A percentile compares a stretch with the other conserved stretches of the same genome.
Conservation (phyloP, 1,140 invertebrate species). For the Megalopta genalis region DNA sequence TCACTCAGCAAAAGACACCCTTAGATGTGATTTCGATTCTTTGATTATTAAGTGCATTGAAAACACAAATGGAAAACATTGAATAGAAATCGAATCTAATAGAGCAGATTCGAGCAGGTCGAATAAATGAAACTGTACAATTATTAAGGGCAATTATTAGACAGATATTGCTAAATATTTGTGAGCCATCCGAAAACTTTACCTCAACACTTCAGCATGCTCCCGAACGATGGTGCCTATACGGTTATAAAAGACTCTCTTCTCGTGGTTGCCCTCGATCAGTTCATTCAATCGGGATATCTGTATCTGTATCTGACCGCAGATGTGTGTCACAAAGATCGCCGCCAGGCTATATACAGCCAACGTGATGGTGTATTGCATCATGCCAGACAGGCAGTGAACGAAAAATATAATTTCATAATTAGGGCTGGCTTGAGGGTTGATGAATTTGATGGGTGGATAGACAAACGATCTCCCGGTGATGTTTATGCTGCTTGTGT, state of each 20-base stretch:
- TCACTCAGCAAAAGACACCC: no score
- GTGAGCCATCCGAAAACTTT: neutral
- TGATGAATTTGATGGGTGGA: conserved; percentile 62
- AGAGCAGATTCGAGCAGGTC: no score
- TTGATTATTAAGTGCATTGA: no score
- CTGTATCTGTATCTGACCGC: conserved; percentile 58
- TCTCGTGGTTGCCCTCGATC: neutral
- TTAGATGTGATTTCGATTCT: no score
- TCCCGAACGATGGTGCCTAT: conserved; percentile 4
- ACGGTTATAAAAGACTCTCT: neutral
- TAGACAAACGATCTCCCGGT: conserved; percentile 52
- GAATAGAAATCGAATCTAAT: no score
- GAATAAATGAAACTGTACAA: no score
- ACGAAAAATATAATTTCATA: conserved; percentile 63
- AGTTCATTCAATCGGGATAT: conserved; percentile 44
- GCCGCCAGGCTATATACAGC: conserved; percentile 53
- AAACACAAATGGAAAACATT: no score
- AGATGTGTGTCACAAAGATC: conserved; percentile 50
- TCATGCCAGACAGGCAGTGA: conserved; percentile 58
- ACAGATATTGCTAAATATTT: no score
- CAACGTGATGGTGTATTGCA: conserved; percentile 59
- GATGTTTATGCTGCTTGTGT: conserved; percentile 1
- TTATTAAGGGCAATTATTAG: no score
- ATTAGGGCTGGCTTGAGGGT: conserved; percentile 54
- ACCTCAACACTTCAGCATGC: conserved; percentile 50